Base-by-base conservation (phyloP, 2,888 invertebrate genomes). In the Drosophila stalkeri region DNA sequence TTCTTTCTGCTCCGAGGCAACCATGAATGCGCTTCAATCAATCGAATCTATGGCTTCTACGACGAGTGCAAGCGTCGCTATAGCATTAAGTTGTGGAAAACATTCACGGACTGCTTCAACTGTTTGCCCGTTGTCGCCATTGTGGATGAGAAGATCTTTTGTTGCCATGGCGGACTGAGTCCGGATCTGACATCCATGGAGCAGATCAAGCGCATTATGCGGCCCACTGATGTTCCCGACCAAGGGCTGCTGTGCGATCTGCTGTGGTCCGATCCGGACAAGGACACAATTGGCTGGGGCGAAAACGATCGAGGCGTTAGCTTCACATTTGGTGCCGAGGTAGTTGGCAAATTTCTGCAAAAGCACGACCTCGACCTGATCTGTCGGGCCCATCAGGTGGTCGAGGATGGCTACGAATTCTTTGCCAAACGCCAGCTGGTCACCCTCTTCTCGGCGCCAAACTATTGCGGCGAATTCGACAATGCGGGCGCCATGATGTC, bases 361-460 rank as follows among this genome's bases (percentile, higher is more conserved):
- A 98, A 99, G 94, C 99, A 99, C 94, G 99, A 99, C 94, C 97
- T 99, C 92, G 99, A 99, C 94, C 95, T 99, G 93, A 99, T 99
- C 93, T 99, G 99, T 94, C 96, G 99, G 91, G 99, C 99, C 81
- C 99, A 99, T 94, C 99, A 86, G 39, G 98, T 99, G 64, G 99
- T 99, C 0, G 98, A 99, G 94, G 98, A 99, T 93, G 99, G 99
- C 1, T 99, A 99, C 93, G 98, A 99, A 94, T 97, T 97, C 94
- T 97, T 97, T 93, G 99, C 99, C 64, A 99, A 99, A 93, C 94
- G 99, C 75, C 98, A 99, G 92, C 94, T 99, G 86, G 98, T 98
- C 66, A 97, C 97, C 31, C 93, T 97, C 56, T 97, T 97, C 93
- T 97, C 96, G 75, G 98, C 98, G 46, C 98, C 98, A 41, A 97